Base-by-base conservation (phyloP, 2,113 vertebrate species). In the Microtus richardsoni region DNA sequence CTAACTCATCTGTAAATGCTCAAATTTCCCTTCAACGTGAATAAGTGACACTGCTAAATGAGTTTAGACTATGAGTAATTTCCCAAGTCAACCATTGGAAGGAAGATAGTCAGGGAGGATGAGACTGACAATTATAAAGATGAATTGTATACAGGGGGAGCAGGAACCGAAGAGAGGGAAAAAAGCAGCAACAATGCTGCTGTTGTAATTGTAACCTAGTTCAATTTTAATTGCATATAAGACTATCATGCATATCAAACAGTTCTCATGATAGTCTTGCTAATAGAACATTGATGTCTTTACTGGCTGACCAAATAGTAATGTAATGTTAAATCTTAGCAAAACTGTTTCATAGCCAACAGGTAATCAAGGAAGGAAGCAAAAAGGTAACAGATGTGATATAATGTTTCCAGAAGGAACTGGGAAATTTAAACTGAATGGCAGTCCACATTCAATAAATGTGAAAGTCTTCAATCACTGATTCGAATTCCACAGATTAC, bases 21-120 rank as follows among this genome's bases (percentile, higher is more conserved):
- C 80, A 95, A 94, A 71, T 94, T 91, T 93, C 91, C 97, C 91
- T 78, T 93, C 47, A 95, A 96, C 89, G 60, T 66, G 91, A 97
- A 92, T 97, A 71, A 83, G 47, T 97, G 79, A 93, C 24, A 74
- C 84, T 90, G 91, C n/a, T 86, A 88, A 95, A 75, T 85, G 33
- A 73, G 91, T 82, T 95, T 88, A 92, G 86, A 89, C 89, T 91
- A 85, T 54, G 33, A 21, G 2, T 49, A 60, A 62, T 73, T 96
- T 85, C 30, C 77, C 49, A 93, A 44, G 14, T 21, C n/a, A 54
- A 21, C 7, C 58, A 16, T 30, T 82, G 30, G 6, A 60, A 73
- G 19, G 19, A 87, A 73, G 74, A 91, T 26, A 80, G 6, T 4
- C 60, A 70, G 13, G 11, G 12, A 64, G 49, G 28, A 21, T 24